Base-by-base conservation (phyloP, 2,888 invertebrate genomes). In the Platycheirus rosarum region DNA sequence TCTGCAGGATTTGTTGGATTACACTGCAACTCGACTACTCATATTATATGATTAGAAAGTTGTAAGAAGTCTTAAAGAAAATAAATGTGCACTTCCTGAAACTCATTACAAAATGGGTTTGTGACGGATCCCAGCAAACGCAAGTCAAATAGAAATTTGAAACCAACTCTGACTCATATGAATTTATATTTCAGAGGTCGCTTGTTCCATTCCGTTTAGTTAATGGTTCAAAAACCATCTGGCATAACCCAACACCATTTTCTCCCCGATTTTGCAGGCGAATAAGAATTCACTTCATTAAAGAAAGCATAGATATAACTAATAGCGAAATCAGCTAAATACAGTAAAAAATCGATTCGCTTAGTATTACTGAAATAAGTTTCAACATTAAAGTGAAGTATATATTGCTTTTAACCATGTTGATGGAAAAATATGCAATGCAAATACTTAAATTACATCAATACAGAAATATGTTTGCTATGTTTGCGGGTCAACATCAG, bases 241-340 rank as follows among this genome's bases (percentile, higher is more conserved):
- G 65, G 40, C 49, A 68, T 35, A 53, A 68, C 23, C 66, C 66
- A 46, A 46, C 53, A 8, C 40, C 40, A 11, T 49, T 40, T 49
- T 40, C 49, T 16, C 18, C 26, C 7, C 40, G 40, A 51, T 65
- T 65, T 7, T 51, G 49, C 18, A 6, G 65, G 9, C 49, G 40
- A 42, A 42, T 29, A 18, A 2, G 14, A 48, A 48, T 37, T 2
- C 29, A 40, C 1, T 62, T 46, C 35, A 32, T 20, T 14, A 32
- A 63, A 48, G 32, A 62, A 16, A 40, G 32, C 26, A 51, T 26
- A n/a, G 65, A 16, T n/a, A 49, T 37, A 13, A 42, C 26, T 3
- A 42, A 57, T 26, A 57, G 40, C 14, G 42, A 57, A 57, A 42
- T 57, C 9, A 57, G 11, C 9, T 57, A 57, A 14, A 8, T 26